phyloP scores from a whole-genome alignment of 2,888 invertebrate species.

The Oligia fasciuncula region DNA sequence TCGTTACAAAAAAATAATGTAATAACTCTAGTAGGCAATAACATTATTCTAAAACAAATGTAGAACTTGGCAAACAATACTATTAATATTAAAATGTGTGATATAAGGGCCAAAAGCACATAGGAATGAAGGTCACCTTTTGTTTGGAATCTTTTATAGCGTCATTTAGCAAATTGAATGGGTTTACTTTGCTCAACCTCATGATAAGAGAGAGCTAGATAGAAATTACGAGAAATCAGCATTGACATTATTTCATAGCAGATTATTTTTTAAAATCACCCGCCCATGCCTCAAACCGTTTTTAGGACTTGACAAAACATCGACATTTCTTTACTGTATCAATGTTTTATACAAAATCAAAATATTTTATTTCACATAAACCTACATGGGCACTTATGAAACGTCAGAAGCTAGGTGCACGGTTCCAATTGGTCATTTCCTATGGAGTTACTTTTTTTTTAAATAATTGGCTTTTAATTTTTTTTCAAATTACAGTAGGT shows the following conservation, averaged over 20 bases:
- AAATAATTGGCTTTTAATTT: too few species aligned
- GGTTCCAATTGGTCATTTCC: too few species aligned
- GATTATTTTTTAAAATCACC: too few species aligned
- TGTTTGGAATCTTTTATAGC: conserved; percentile 16
- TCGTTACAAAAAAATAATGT: conserved; percentile 14
- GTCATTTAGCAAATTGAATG: conserved; percentile 27
- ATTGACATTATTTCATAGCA: not conserved
- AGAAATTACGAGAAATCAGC: not conserved
- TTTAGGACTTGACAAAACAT: not conserved
- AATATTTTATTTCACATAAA: too few species aligned
- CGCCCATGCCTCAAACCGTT: not conserved
- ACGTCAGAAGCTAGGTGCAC: too few species aligned
- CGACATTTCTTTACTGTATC: not conserved
- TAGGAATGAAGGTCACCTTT: conserved; percentile 9
- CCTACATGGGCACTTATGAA: too few species aligned
- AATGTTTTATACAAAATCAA: not conserved
- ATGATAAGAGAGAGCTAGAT: not conserved
- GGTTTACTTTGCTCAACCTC: conserved; percentile 3
- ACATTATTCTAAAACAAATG: conserved; percentile 15
- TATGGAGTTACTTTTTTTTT: too few species aligned
- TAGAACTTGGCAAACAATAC: conserved; percentile 29
- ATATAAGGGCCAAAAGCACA: not conserved
- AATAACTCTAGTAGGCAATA: conserved; percentile 7
- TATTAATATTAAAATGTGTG: conserved; percentile 36
- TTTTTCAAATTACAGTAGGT: too few species aligned